These are phyloP conservation scores for Harpagus bidentatus DNA, from an alignment of 2,113 vertebrate genomes.

Conservation along the genomic window DNA sequence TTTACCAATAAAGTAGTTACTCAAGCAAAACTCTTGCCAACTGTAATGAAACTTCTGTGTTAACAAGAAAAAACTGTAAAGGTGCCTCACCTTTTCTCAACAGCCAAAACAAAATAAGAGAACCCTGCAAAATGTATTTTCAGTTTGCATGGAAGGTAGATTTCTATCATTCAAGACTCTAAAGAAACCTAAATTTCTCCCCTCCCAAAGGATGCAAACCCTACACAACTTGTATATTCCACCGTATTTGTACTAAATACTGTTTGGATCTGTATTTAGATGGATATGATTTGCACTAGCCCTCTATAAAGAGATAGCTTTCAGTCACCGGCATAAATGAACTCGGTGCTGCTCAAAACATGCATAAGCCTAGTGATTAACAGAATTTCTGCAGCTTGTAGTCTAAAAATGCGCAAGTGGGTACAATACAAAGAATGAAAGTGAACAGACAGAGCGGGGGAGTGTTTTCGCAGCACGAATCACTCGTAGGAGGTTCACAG, in stretches of 20 bases:
- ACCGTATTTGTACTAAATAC: background rate
- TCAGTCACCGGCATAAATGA: background rate
- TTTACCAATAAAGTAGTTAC: background rate
- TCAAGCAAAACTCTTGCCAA: background rate
- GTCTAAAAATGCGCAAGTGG: slow-evolving; percentile 50
- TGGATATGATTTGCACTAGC: background rate
- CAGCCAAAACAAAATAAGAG: background rate
- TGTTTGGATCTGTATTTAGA: background rate
- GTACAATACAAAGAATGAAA: slow-evolving; percentile 63
- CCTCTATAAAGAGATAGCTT: background rate
- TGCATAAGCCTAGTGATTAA: slow-evolving; percentile 2
- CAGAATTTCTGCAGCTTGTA: slow-evolving; percentile 32
- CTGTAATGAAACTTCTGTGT: background rate
- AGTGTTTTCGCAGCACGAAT: slow-evolving; percentile 60
- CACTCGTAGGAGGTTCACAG: slow-evolving; percentile 63
- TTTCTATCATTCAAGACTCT: background rate
- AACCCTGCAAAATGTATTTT: background rate
- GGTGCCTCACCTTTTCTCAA: background rate
- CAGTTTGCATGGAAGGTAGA: background rate
- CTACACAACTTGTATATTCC: background rate
- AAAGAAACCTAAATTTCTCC: background rate
- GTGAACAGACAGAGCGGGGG: slow-evolving; percentile 67
- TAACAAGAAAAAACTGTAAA: background rate
- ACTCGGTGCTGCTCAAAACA: background rate
- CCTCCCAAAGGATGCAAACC: background rate